A percentile compares a stretch with the other conserved stretches of the same genome.
Conservation (phyloP, 2,888 invertebrate species). For the Mimumesa dahlbomi region DNA sequence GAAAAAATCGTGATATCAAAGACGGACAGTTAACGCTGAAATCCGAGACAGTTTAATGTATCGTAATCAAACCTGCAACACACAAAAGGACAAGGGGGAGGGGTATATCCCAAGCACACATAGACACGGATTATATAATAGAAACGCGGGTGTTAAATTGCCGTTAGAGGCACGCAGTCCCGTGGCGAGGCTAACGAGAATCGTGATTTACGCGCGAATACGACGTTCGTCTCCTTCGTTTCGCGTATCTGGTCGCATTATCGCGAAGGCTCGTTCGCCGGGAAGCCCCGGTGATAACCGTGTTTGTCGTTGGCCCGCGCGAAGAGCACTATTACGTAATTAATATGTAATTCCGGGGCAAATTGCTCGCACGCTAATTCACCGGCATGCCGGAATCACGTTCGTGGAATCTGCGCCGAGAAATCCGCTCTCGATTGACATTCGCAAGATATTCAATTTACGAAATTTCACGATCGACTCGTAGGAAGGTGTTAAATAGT, state of each 20-base stretch:
- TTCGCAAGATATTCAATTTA: too few species aligned
- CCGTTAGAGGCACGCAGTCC: constrained; percentile 51
- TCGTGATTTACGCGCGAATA: constrained; percentile 62
- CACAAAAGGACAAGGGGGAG: too few species aligned
- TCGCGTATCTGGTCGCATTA: constrained; percentile 46
- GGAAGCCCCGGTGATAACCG: constrained; percentile 23
- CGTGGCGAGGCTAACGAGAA: constrained; percentile 66
- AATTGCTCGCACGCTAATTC: not conserved
- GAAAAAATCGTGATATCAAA: too few species aligned
- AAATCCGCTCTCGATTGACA: too few species aligned
- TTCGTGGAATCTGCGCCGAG: too few species aligned
- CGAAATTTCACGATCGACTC: too few species aligned
- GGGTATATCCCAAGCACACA: too few species aligned
- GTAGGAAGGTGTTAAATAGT: too few species aligned
- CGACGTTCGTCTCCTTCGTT: constrained; percentile 44
- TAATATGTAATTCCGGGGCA: constrained; percentile 12
- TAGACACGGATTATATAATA: constrained; percentile 56
- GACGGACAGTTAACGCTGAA: too few species aligned
- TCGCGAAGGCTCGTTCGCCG: constrained; percentile 17
- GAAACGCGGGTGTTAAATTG: constrained; percentile 57
- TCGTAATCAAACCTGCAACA: too few species aligned
- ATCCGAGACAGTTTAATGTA: too few species aligned
- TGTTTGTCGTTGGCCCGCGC: not conserved
- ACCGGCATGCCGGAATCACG: too few species aligned
- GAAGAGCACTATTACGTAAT: not conserved